phyloP scores from a whole-genome alignment of 2,113 vertebrate species.

The Takifugu bimaculatus region DNA sequence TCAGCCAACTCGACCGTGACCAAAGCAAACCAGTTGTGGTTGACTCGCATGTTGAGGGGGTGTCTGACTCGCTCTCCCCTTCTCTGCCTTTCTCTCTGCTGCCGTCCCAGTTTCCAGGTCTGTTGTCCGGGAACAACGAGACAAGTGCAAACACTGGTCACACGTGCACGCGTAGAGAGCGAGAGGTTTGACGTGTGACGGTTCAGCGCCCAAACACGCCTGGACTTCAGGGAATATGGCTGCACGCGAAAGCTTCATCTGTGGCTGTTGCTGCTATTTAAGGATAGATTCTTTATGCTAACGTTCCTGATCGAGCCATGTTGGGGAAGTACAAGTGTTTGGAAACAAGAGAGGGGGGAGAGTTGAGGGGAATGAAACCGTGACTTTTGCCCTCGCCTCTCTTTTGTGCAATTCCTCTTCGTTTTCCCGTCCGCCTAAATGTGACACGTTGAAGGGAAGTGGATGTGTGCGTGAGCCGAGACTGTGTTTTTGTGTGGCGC shows the following conservation, averaged over 20 bases:
- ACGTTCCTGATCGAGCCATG: neutral
- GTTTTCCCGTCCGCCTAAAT: conserved; percentile 44
- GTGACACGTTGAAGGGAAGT: conserved; percentile 40
- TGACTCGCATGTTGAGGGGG: conserved; percentile 66
- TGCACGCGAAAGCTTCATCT: conserved; percentile 35
- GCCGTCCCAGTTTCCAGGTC: conserved; percentile 71
- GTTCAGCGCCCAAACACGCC: conserved; percentile 62
- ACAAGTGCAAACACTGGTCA: conserved; percentile 72
- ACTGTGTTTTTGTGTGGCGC: conserved; percentile 50
- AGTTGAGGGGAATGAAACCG: conserved; percentile 22
- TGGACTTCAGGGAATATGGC: conserved; percentile 44
- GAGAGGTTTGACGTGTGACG: conserved; percentile 51
- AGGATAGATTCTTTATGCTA: neutral
- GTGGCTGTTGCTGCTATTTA: conserved; percentile 18
- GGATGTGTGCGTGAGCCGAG: conserved; percentile 36
- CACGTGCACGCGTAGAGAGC: conserved; percentile 16
- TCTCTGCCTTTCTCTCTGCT: conserved; percentile 25
- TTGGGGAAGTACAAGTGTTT: neutral
- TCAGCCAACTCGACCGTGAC: conserved; percentile 67
- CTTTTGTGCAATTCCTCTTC: conserved; percentile 49
- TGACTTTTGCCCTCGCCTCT: conserved; percentile 60
- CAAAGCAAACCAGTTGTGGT: conserved; percentile 74
- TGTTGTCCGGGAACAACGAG: conserved; percentile 69
- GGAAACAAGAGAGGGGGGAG: conserved; percentile 11
- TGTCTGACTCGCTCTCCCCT: conserved; percentile 49